phyloP scores from a whole-genome alignment of 1,140 invertebrate genomes.

The Dendrolimus punctatus region DNA sequence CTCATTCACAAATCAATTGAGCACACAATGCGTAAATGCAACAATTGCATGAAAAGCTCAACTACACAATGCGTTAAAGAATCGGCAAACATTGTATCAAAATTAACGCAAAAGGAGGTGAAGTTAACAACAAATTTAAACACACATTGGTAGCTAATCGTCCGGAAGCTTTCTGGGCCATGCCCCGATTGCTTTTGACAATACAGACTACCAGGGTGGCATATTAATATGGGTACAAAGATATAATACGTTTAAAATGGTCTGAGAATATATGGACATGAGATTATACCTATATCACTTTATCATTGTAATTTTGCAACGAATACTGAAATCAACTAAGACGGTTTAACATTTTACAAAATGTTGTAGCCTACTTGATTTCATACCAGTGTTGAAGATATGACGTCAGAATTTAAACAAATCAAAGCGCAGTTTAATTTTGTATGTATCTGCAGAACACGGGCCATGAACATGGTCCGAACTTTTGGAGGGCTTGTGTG shows the following conservation, averaged over 20 bases:
- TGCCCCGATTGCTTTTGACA: slow-evolving; percentile 52
- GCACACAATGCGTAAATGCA: slow-evolving; percentile 29
- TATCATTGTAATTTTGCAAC: too few species aligned
- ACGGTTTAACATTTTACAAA: too few species aligned
- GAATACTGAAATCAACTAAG: too few species aligned
- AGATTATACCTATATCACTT: too few species aligned
- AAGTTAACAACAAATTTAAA: slow-evolving; percentile 69
- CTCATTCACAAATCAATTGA: slow-evolving; percentile 26
- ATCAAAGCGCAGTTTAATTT: too few species aligned
- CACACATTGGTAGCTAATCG: slow-evolving; percentile 60
- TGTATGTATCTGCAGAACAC: too few species aligned
- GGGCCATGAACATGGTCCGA: too few species aligned
- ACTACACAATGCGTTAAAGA: slow-evolving; percentile 64
- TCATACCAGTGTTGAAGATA: too few species aligned
- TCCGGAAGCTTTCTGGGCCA: slow-evolving; percentile 59
- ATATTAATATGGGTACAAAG: slow-evolving; percentile 16
- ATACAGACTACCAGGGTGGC: slow-evolving; percentile 53
- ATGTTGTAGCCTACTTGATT: too few species aligned
- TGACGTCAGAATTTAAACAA: too few species aligned
- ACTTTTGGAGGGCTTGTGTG: too few species aligned
- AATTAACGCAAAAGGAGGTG: slow-evolving; percentile 67
- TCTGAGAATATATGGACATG: neutral
- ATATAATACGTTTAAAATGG: slow-evolving; percentile 4
- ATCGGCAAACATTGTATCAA: slow-evolving; percentile 66
- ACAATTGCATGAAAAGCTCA: slow-evolving; percentile 29